These are phyloP conservation scores for Ypsolopha sequella DNA, from an alignment of 2,888 invertebrate species.

Conservation along the genomic window DNA sequence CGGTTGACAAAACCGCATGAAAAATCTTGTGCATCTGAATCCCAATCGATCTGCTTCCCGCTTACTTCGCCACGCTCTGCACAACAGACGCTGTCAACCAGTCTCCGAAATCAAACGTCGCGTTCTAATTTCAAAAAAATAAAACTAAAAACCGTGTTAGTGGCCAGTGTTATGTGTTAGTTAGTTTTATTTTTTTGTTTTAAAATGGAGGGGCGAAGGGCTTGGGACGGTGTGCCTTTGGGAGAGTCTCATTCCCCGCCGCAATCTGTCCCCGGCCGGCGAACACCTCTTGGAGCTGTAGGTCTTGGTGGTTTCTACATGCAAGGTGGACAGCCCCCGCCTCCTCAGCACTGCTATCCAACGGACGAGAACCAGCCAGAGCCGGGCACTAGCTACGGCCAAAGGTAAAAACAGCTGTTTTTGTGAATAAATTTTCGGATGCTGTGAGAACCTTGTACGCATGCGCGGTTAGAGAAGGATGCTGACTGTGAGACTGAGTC, in stretches of 20 bases:
- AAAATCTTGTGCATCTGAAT: slow-evolving; percentile 1
- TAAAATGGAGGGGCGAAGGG: slow-evolving; percentile 60
- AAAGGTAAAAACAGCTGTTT: slow-evolving; percentile 32
- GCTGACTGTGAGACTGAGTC: background rate
- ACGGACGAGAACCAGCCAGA: slow-evolving; percentile 87
- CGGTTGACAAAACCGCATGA: background rate
- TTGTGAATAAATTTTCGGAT: background rate
- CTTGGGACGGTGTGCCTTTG: slow-evolving; percentile 59
- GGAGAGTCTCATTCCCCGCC: slow-evolving; percentile 65
- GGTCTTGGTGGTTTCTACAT: slow-evolving; percentile 91
- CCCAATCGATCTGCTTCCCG: slow-evolving; percentile 64
- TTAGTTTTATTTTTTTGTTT: slow-evolving; percentile 20
- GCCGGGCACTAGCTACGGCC: slow-evolving; percentile 67
- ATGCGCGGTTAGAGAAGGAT: slow-evolving; percentile 7
- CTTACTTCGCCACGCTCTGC: slow-evolving; percentile 29
- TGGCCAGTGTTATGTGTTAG: slow-evolving; percentile 38
- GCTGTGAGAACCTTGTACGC: slow-evolving; percentile 5
- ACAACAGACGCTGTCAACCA: slow-evolving; percentile 50
- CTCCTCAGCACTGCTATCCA: slow-evolving; percentile 67
- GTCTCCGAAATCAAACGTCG: slow-evolving; percentile 34
- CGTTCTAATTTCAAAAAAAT: slow-evolving; percentile 16
- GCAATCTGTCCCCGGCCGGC: slow-evolving; percentile 74
- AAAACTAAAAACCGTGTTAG: slow-evolving; percentile 10
- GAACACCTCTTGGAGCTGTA: slow-evolving; percentile 87
- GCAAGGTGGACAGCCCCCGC: slow-evolving; percentile 72